These are phyloP conservation scores for Drosophila quadrilineata DNA, from an alignment of 1,140 invertebrate genomes.

Conservation along the genomic window DNA sequence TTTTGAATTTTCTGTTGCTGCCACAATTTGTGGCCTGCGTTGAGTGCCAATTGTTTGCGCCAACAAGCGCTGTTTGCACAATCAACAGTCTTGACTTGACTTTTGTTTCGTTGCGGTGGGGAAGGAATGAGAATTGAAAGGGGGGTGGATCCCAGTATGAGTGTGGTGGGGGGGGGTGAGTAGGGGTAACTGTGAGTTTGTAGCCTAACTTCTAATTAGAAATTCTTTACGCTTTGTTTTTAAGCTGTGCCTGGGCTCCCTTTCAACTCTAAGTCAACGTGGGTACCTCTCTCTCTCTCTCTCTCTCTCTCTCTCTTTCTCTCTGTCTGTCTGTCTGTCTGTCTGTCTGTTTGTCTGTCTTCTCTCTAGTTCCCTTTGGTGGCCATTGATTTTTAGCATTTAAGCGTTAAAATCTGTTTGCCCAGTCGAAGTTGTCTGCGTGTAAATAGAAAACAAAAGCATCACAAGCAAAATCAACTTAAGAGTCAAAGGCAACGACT, in stretches of 20 bases:
- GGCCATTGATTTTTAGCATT: conserved; percentile 69
- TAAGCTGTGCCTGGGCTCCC: neutral
- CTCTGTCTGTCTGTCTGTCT: neutral
- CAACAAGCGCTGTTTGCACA: conserved; percentile 63
- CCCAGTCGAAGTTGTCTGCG: conserved; percentile 32
- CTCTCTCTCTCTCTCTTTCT: neutral
- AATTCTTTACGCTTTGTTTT: conserved; percentile 69
- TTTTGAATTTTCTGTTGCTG: conserved; percentile 35
- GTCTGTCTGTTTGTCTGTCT: neutral
- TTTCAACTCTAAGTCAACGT: conserved; percentile 13
- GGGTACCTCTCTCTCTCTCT: conserved; percentile 19
- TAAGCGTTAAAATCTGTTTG: conserved; percentile 78
- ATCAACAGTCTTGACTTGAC: conserved; percentile 60
- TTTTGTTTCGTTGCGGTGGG: conserved; percentile 77
- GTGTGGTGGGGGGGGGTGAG: neutral
- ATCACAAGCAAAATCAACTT: neutral
- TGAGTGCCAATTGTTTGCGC: conserved; percentile 71
- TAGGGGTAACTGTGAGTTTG: conserved; percentile 10
- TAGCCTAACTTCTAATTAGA: conserved; percentile 74
- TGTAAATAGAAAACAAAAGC: conserved; percentile 69
- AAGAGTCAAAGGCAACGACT: conserved; percentile 42
- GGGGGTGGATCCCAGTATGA: neutral
- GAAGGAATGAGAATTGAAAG: conserved; percentile 22
- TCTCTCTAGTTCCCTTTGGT: neutral
- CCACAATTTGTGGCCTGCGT: too few species aligned